These are phyloP conservation scores for Poeciliopsis presidionis DNA, from an alignment of 2,797 vertebrate genomes.

Conservation along the genomic window DNA sequence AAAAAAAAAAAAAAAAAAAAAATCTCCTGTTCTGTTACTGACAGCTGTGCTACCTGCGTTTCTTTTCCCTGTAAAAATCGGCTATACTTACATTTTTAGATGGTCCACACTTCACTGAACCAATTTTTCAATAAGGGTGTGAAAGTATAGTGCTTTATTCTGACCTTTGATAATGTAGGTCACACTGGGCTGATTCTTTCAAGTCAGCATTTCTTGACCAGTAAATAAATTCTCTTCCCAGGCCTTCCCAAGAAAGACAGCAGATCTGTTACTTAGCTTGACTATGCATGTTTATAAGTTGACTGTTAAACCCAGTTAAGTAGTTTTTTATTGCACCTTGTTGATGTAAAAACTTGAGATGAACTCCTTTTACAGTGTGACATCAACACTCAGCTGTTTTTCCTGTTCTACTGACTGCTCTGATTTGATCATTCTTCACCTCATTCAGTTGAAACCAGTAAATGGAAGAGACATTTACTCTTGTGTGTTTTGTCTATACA, in stretches of 20 bases:
- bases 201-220: not conserved
- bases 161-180: not conserved
- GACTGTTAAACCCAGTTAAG: slow-evolving; percentile 19
- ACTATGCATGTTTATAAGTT: not conserved
- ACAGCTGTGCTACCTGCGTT: not conserved
- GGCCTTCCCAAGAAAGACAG: not conserved
- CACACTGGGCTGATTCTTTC: not conserved
- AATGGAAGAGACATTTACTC: slow-evolving; percentile 5
- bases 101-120: not conserved
- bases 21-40: not conserved
- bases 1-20: no score
- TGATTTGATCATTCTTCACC: slow-evolving; percentile 8
- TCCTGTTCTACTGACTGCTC: slow-evolving; percentile 8
- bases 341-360: slow-evolving; percentile 2
- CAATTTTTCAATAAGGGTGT: not conserved
- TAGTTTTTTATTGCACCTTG: not conserved
- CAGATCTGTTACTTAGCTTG: slow-evolving; percentile 1
- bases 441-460: slow-evolving; percentile 8
- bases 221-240: not conserved
- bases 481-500: slow-evolving; percentile 8
- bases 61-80: not conserved
- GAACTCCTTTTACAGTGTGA: slow-evolving; percentile 9
- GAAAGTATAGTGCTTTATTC: not conserved
- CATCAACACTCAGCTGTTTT: slow-evolving; percentile 6
- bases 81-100: not conserved